Evolutionary conservation across 2,113 vertebrate genomes (phyloP).

Genomic region (Sciurus niger): DNA sequence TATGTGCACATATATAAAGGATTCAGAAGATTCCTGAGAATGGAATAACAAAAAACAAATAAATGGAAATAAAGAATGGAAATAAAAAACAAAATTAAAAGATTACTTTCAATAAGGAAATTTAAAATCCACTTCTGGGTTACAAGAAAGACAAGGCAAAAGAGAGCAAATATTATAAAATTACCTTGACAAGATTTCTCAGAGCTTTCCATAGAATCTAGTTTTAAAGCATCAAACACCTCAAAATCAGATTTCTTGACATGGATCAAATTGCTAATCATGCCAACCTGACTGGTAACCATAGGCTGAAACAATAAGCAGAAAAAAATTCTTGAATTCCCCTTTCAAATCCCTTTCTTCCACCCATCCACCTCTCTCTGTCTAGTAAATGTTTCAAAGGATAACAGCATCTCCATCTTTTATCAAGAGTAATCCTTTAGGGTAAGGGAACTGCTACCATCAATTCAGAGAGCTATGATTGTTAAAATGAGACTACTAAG

Average conservation of each 20-base stretch:
- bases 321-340: slow-evolving; percentile 62
- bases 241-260: slow-evolving; percentile 99
- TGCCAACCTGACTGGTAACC: slow-evolving; percentile 97
- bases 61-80: slow-evolving; percentile 16
- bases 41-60: no score
- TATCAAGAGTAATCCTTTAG: neutral
- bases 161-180: slow-evolving; percentile 54
- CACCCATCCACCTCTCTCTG: neutral
- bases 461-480: neutral
- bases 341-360: slow-evolving; percentile 21
- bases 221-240: slow-evolving; percentile 97
- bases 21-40: neutral
- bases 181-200: slow-evolving; percentile 95
- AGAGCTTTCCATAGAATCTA: slow-evolving; percentile 97
- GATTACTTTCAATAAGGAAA: slow-evolving; percentile 24
- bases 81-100: slow-evolving; percentile 15
- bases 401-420: neutral
- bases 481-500: neutral
- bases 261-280: slow-evolving; percentile 97
- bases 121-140: neutral
- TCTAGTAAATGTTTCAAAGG: neutral
- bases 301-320: slow-evolving; percentile 91
- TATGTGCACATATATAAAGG: neutral
- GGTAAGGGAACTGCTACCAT: neutral
- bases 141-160: neutral